Percentiles rank a stretch among this genome's conserved stretches.
phyloP scores from a whole-genome alignment of 2,888 invertebrate species.

The Pyrrhia umbra region DNA sequence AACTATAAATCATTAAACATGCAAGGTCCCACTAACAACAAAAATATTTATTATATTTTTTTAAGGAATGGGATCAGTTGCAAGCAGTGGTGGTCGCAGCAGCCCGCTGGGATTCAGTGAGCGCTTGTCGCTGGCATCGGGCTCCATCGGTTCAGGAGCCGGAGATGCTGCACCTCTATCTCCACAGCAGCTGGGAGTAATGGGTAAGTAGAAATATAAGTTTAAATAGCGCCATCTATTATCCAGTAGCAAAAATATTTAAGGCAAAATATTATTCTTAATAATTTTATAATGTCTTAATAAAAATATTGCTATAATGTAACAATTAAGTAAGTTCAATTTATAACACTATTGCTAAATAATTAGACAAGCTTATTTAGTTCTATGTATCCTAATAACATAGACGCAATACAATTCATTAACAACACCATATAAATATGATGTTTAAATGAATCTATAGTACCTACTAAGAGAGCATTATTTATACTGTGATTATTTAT shows the following conservation, averaged over 20 bases:
- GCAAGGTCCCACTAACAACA: too few species aligned
- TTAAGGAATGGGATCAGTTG: conserved; percentile 91
- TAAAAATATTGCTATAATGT: too few species aligned
- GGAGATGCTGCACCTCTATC: conserved; percentile 92
- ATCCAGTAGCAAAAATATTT: conserved; percentile 63
- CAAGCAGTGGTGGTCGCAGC: conserved; percentile 92
- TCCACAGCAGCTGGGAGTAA: conserved; percentile 96
- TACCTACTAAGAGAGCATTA: too few species aligned
- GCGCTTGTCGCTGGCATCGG: conserved; percentile 92
- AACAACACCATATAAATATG: too few species aligned
- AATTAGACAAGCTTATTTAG: too few species aligned
- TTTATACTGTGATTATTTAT: background rate
- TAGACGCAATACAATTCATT: too few species aligned
- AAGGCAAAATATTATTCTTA: background rate
- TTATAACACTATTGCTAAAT: too few species aligned
- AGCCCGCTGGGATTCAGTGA: conserved; percentile 92
- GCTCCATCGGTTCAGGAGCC: conserved; percentile 90
- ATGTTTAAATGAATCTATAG: too few species aligned
- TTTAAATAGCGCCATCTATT: conserved; percentile 78
- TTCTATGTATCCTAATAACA: too few species aligned
- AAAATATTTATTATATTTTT: background rate
- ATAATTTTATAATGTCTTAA: too few species aligned
- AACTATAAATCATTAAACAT: too few species aligned
- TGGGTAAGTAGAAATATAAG: conserved; percentile 92
- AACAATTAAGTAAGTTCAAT: too few species aligned